Evolutionary conservation across 1,140 invertebrate genomes (phyloP), one percentile per base, ranked within the genome.

Genomic region (Neodiprion lecontei): DNA sequence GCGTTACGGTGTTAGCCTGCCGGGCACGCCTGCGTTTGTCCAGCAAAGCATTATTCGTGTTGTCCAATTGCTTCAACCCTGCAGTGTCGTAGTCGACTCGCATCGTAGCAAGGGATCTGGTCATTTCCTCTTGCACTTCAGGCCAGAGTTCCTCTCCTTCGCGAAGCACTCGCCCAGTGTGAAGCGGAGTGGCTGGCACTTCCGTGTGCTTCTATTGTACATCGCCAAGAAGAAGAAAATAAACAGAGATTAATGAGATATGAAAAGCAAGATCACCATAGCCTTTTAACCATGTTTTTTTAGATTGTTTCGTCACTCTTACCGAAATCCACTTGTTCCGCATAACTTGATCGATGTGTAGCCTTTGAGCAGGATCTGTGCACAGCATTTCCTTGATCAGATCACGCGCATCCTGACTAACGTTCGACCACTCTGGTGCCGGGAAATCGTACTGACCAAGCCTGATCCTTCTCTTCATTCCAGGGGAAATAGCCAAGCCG

Each of bases 101-200:
- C 97, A 99, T 99, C 71, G 97, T 98, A 50, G 97, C 97, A 61
- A 99, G 88, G 0, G 97, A 98, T 74, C 97, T 93, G 0, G 95
- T 98, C 97, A 99, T 99, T 90, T 99, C 98, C 88, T 99, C 98
- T 91, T 99, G 96, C 14, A 99, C 97, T 84, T 99, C 98, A 4
- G 95, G 94, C 98, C 98, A 99, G 48, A 94, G 92, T 74, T 98
- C 96, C 76, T 95, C 95, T 68, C 96, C 94, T 88, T 99, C 98
- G 74, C 94, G 93, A 21, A 98, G 88, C 79, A 98, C 93, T 72
- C 94, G 90, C 40, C 95, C 92, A 2, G 97, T 98, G 85, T 96
- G 94, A 2, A 99, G 90, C 1, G 98, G 98, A 50, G 97, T 99
- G 82, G 96, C 94, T 0, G 97, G 97, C 14, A 99, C 97, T 78